These are phyloP conservation scores for Phalanger gymnotis DNA, from an alignment of 2,797 vertebrate genomes.

Conservation along the genomic window DNA sequence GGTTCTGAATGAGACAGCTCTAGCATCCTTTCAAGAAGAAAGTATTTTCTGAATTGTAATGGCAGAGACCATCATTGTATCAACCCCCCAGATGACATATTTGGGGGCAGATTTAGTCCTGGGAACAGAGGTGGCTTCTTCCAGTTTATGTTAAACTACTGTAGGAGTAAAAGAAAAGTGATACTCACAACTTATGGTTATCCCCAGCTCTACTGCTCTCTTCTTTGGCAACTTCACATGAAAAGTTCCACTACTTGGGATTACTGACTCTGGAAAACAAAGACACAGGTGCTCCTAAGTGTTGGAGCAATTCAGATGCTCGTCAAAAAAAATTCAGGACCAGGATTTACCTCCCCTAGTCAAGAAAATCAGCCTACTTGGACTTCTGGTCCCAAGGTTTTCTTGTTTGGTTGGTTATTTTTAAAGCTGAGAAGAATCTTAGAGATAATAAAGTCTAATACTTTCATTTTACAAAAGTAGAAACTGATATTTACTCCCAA, in stretches of 20 bases:
- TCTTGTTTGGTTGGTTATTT: not conserved
- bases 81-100: constrained; percentile 25
- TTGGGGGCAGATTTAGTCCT: constrained; percentile 32
- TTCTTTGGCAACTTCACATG: constrained; percentile 98
- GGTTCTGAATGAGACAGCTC: not conserved
- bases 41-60: not conserved
- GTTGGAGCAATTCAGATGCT: not conserved
- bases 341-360: not conserved
- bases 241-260: constrained; percentile 98
- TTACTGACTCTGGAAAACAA: constrained; percentile 92
- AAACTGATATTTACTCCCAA: not conserved
- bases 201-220: constrained; percentile 96
- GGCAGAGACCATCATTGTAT: fast-evolving
- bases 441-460: not conserved
- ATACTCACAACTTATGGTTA: constrained; percentile 97
- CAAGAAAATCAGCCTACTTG: not conserved
- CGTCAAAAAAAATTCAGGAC: not conserved
- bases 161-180: not conserved
- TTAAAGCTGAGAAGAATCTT: not conserved
- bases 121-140: not conserved
- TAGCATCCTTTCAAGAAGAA: not conserved
- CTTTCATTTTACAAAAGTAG: not conserved
- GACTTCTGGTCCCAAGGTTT: not conserved
- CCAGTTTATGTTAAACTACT: not conserved
- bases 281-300: constrained; percentile 43